Percentiles rank a stretch among this genome's conserved stretches.
Evolutionary conservation across 1,140 invertebrate genomes (phyloP).

Genomic region (Aethina tumida): DNA sequence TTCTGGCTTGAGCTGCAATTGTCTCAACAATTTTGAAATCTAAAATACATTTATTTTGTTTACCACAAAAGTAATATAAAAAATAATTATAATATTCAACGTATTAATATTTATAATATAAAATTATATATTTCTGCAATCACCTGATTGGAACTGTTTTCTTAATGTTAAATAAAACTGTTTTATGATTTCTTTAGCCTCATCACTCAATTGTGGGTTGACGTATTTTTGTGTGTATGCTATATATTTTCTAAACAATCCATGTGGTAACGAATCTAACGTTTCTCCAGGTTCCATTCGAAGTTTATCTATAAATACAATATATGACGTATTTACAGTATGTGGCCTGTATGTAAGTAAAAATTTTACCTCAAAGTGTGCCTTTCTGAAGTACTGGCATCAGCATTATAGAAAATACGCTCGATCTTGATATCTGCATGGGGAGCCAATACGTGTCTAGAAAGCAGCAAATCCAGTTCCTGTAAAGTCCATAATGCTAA

Average conservation of each 20-base stretch:
- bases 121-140: too few species aligned
- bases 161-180: conserved; percentile 76
- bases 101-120: too few species aligned
- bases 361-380: too few species aligned
- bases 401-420: not conserved
- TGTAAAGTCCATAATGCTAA: too few species aligned
- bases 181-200: conserved; percentile 60
- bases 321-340: not conserved
- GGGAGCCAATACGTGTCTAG: conserved; percentile 70
- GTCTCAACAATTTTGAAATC: conserved; percentile 65
- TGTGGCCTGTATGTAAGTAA: not conserved
- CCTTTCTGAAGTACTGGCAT: conserved; percentile 33
- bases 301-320: conserved; percentile 25
- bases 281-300: conserved; percentile 38
- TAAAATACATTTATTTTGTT: too few species aligned
- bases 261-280: conserved; percentile 61
- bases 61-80: not conserved
- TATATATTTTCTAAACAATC: conserved; percentile 78
- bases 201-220: conserved; percentile 61
- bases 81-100: conserved; percentile 1
- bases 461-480: conserved; percentile 62
- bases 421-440: conserved; percentile 45
- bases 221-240: conserved; percentile 84
- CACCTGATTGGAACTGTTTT: conserved; percentile 44
- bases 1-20: conserved; percentile 52